Conservation (phyloP, 2,797 vertebrate genomes). For the Choloepus didactylus region DNA sequence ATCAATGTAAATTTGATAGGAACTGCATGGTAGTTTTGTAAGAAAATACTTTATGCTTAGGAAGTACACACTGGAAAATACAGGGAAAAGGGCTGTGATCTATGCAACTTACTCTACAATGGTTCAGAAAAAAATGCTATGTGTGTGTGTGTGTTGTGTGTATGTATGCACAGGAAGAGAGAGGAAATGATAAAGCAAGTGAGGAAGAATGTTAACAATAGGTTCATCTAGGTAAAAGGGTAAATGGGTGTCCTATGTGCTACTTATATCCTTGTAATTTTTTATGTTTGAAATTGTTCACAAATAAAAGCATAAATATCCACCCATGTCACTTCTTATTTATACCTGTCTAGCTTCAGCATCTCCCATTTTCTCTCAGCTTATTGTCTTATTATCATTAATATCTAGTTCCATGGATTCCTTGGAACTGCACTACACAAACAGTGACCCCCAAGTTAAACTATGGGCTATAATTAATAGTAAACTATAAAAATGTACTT, state of each 20-base stretch:
- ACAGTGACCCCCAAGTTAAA: too few relatives aligned
- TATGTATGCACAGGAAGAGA: not conserved
- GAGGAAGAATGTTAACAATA: not conserved
- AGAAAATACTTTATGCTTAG: not conserved
- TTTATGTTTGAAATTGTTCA: not conserved
- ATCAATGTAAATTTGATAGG: not conserved
- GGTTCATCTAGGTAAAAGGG: not conserved
- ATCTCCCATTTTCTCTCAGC: not conserved
- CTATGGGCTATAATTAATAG: too few relatives aligned
- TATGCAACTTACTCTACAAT: not conserved
- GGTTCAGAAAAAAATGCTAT: not conserved
- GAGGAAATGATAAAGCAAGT: not conserved
- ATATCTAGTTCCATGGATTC: too few relatives aligned
- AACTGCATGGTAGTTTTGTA: not conserved
- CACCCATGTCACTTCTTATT: not conserved
- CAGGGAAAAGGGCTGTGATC: not conserved
- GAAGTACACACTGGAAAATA: not conserved
- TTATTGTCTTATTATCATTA: not conserved
- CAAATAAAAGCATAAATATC: not conserved
- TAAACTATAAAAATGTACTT: too few relatives aligned
- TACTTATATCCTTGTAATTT: not conserved
- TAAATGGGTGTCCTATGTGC: not conserved
- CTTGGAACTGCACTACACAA: too few relatives aligned
- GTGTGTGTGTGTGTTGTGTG: too few relatives aligned
- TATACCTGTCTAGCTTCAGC: not conserved